Percentiles rank a stretch among this genome's conserved stretches.
Evolutionary conservation across 2,113 vertebrate species (phyloP).

Genomic region (Caranx ignobilis): DNA sequence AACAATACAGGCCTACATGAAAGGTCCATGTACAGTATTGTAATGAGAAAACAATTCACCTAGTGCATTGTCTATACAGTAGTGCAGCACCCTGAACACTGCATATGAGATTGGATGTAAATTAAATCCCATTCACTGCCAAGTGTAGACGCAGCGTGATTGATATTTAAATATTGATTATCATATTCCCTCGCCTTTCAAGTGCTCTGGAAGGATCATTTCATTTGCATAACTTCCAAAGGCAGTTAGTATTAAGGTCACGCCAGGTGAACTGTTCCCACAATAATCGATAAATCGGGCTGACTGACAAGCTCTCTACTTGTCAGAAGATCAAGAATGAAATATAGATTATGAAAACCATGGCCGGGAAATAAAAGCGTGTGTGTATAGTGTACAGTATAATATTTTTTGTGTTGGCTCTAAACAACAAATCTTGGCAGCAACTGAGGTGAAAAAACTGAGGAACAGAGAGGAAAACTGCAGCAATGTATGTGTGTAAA

Average conservation of each 20-base stretch:
- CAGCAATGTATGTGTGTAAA: slow-evolving; percentile 14
- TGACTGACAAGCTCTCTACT: slow-evolving; percentile 58
- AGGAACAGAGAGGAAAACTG: not conserved
- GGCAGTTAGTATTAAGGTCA: slow-evolving; percentile 45
- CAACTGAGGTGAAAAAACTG: slow-evolving; percentile 25
- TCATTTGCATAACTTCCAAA: slow-evolving; percentile 42
- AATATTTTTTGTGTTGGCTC: slow-evolving; percentile 30
- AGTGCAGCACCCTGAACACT: slow-evolving; percentile 14
- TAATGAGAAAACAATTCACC: slow-evolving; percentile 17
- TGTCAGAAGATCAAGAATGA: slow-evolving; percentile 63
- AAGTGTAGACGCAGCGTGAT: slow-evolving; percentile 35
- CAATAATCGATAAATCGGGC: slow-evolving; percentile 69
- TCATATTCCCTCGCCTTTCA: slow-evolving; percentile 14
- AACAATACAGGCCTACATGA: slow-evolving; percentile 27
- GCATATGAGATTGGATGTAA: slow-evolving; percentile 21
- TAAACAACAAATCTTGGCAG: slow-evolving; percentile 48
- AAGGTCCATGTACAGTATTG: not conserved
- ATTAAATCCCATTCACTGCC: slow-evolving; percentile 32
- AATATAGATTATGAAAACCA: slow-evolving; percentile 63
- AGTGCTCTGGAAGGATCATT: slow-evolving; percentile 23
- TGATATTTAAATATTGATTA: slow-evolving; percentile 68
- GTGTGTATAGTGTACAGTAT: slow-evolving; percentile 6
- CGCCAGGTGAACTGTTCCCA: slow-evolving; percentile 51
- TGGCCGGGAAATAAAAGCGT: slow-evolving; percentile 13
- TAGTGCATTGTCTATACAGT: slow-evolving; percentile 33